Evolutionary conservation across 2,888 invertebrate genomes (phyloP).

Genomic region (Drosophila mayaguana): DNA sequence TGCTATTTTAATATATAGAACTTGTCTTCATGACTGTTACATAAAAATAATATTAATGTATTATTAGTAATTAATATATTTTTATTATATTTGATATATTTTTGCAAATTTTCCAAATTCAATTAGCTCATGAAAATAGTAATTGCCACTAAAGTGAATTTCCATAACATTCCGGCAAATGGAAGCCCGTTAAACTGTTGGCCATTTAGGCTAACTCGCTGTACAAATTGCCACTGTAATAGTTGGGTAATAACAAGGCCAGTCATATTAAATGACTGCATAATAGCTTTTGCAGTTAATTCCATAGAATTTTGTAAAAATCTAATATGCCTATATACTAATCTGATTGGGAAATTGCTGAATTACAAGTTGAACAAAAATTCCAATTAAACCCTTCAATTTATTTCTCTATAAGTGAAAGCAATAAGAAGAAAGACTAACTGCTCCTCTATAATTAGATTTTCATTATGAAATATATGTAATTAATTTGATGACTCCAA

Average conservation of each 20-base stretch:
- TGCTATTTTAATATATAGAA: too few relatives aligned
- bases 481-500: conserved; percentile 27
- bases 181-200: conserved; percentile 17
- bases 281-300: background rate
- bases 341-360: background rate
- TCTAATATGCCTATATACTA: background rate
- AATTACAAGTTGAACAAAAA: background rate
- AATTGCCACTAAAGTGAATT: background rate
- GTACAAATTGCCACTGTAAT: conserved; percentile 27
- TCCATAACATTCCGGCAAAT: background rate
- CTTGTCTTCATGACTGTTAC: too few relatives aligned
- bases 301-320: background rate
- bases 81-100: too few relatives aligned
- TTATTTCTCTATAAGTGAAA: too few relatives aligned
- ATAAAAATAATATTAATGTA: too few relatives aligned
- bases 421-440: background rate
- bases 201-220: conserved; percentile 9
- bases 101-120: background rate
- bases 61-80: too few relatives aligned
- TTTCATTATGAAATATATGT: conserved; percentile 24
- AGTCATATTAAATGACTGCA: background rate
- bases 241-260: conserved; percentile 7
- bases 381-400: background rate
- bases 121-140: background rate
- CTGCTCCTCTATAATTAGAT: conserved; percentile 8